These are phyloP conservation scores for Drosophila nigromelanica DNA, from an alignment of 1,140 invertebrate species.

Conservation along the genomic window DNA sequence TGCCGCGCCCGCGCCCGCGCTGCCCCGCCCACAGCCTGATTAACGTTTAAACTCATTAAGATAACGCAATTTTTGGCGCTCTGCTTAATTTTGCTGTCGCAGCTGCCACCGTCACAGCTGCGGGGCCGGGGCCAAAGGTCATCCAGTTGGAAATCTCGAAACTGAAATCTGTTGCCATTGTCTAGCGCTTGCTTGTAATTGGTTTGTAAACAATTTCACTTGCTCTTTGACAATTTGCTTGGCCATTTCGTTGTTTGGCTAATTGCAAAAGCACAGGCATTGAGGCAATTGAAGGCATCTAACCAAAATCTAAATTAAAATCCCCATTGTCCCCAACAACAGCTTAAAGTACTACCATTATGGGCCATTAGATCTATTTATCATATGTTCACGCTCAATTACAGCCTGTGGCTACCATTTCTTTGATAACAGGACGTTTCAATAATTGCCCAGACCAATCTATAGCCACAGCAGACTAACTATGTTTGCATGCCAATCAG, in stretches of 20 bases:
- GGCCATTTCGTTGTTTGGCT: conserved; percentile 60
- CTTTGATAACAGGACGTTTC: conserved; percentile 5
- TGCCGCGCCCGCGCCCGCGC: neutral
- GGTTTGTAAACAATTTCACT: conserved; percentile 76
- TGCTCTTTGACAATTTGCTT: conserved; percentile 68
- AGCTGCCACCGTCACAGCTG: conserved; percentile 51
- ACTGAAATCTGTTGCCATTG: conserved; percentile 71
- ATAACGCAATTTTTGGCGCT: conserved; percentile 79
- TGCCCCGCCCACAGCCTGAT: conserved; percentile 53
- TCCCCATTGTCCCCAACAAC: conserved; percentile 2
- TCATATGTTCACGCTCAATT: conserved; percentile 68
- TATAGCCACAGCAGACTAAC: neutral
- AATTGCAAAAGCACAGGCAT: conserved; percentile 54
- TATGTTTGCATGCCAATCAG: conserved; percentile 28
- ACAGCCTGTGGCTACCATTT: conserved; percentile 44
- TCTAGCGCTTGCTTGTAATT: conserved; percentile 63
- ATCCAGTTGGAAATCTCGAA: conserved; percentile 58
- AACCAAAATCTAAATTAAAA: conserved; percentile 54
- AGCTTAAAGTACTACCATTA: conserved; percentile 11
- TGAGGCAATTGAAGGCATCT: conserved; percentile 34
- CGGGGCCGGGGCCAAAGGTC: conserved; percentile 61
- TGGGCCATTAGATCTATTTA: conserved; percentile 26
- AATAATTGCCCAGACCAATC: conserved; percentile 6
- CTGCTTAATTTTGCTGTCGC: conserved; percentile 66
- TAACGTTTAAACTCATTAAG: conserved; percentile 83